These are phyloP conservation scores for Rhizoglyphus robini DNA, from an alignment of 1,140 invertebrate genomes.

Conservation along the genomic window DNA sequence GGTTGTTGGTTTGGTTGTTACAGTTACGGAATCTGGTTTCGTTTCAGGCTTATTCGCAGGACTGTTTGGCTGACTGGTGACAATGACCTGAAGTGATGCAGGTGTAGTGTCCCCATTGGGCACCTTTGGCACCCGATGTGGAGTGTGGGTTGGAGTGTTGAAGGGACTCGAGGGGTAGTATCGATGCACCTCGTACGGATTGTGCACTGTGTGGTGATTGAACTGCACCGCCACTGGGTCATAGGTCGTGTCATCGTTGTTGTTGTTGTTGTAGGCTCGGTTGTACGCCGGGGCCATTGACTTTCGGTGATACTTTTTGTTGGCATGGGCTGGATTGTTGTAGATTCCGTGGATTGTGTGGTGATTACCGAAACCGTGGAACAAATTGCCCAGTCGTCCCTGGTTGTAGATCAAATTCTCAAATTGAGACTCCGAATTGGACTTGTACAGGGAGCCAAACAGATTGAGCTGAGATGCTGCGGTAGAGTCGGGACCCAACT, in stretches of 20 bases:
- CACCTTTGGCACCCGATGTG: not conserved
- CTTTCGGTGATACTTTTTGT: not conserved
- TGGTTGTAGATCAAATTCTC: conserved; percentile 6
- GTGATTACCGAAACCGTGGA: conserved; percentile 2
- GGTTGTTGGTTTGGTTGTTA: too few species aligned
- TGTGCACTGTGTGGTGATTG: not conserved
- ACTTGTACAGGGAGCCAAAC: not conserved
- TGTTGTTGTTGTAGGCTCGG: not conserved
- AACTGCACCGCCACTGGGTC: not conserved
- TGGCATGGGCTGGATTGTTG: not conserved
- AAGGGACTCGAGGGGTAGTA: not conserved
- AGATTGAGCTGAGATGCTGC: not conserved
- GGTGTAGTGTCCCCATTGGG: not conserved
- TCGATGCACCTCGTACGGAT: conserved; percentile 7
- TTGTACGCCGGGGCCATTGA: conserved; percentile 2
- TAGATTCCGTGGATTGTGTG: not conserved
- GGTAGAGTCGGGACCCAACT: not conserved
- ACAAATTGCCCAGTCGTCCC: not conserved
- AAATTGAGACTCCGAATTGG: not conserved
- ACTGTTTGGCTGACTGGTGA: not conserved
- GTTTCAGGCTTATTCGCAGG: too few species aligned
- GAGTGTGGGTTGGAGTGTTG: not conserved
- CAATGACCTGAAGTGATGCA: not conserved
- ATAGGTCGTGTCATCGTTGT: not conserved
- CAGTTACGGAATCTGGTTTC: too few species aligned